Base-by-base conservation (phyloP, 2,113 vertebrate genomes). In the Polypterus senegalus region DNA sequence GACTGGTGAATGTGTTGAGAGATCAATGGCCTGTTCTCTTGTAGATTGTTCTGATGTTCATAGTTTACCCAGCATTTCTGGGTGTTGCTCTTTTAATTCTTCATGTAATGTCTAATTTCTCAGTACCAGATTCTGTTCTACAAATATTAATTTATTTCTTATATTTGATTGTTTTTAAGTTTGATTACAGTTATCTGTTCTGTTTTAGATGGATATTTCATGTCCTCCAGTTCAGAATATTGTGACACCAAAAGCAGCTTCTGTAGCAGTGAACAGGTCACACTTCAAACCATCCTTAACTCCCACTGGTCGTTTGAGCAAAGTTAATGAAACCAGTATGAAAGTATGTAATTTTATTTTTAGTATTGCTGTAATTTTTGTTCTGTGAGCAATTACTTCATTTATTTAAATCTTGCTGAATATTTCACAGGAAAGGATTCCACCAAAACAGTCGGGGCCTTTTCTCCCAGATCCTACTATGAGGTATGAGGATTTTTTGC, bases 141-240 rank as follows among this genome's bases (percentile, higher is more conserved):
- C 11, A 64, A 3, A 5, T 61, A 63, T 59, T 58, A 27, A 27
- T 27, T 27, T 27, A 27, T 71, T 65, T 68, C 7, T 3, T 69
- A 44, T 43, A 11, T 49, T 4, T 48, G 11, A 47, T 55, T 60
- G 43, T 10, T 62, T 10, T 3, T 7, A 10, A 27, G 48, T 10
- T 4, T 54, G 51, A 6, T 59, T 53, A 67, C 63, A 60, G 54
- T 65, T 44, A 67, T 10, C 3, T 5, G 5, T 8, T 52, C 45
- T 60, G 49, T 57, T 54, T n/a, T 72, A 99, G 96, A 68, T 90
- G 86, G 90, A 94, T 54, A 74, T 76, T 0, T 74, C 74, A 4
- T 75, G 81, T 64, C 95, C 95, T 46, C 94, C 97, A 9, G 89
- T 92, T 61, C 88, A 92, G 82, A 94, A 86, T 73, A 81, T 97